Evolutionary conservation across 2,797 vertebrate species (phyloP).

Genomic region (Lacerta viridis): DNA sequence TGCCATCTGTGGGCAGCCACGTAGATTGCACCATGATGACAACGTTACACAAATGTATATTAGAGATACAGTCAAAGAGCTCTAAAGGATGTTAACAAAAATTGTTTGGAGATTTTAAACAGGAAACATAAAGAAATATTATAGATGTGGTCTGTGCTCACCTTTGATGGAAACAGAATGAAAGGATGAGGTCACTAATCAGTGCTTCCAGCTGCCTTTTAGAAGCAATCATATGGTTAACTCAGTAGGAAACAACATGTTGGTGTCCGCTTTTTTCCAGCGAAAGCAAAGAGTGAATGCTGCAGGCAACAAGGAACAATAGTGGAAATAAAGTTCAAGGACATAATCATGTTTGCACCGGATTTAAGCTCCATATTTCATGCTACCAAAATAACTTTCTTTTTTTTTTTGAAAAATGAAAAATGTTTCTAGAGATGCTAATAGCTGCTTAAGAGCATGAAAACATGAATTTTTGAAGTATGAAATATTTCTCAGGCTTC

Average conservation of each 20-base stretch:
- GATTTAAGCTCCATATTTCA: not conserved
- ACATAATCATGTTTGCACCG: accelerated
- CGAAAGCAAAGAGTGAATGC: not conserved
- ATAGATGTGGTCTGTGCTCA: not conserved
- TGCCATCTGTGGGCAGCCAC: too few relatives aligned
- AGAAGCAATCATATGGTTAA: not conserved
- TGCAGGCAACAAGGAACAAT: not conserved
- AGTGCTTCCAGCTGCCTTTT: constrained; percentile 15
- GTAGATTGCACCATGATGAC: too few relatives aligned
- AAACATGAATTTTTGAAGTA: not conserved
- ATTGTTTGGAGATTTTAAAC: not conserved
- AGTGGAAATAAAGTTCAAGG: constrained; percentile 20
- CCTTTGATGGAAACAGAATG: not conserved
- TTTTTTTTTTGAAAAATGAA: not conserved
- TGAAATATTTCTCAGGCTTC: constrained; percentile 1
- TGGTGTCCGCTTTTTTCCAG: not conserved
- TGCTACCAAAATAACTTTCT: accelerated
- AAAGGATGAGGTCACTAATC: not conserved
- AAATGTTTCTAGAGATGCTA: not conserved
- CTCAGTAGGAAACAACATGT: constrained; percentile 4
- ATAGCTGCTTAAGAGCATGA: not conserved
- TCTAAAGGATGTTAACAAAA: not conserved
- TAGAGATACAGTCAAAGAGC: too few relatives aligned
- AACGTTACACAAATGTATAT: too few relatives aligned
- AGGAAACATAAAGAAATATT: constrained; percentile 1